Base-by-base conservation (phyloP, 2,113 vertebrate species). In the Myiagra hebetior region DNA sequence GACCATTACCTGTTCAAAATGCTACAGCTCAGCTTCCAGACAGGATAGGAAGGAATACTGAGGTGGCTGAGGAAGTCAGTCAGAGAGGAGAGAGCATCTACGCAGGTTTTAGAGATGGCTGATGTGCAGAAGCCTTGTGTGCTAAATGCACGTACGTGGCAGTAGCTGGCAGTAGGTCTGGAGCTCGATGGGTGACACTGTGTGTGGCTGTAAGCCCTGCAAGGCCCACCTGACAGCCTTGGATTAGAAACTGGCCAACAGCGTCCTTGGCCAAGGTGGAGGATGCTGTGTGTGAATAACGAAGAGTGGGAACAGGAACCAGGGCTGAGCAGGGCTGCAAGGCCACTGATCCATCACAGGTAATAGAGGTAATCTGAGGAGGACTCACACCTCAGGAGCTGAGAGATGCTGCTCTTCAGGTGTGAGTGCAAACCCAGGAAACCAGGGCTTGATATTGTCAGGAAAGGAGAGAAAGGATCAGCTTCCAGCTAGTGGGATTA, bases 71-170 rank as follows among this genome's bases (percentile, higher is more conserved):
- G 47, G 17, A 91, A 20, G 41, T 28, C 41, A 41, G 16, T 10
- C 24, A 50, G 42, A 82, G 26, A 79, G 13, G 2, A 72, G 65
- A 60, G 27, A 21, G 14, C 42, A 44, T 23, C 9, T 1, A 0
- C 42, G 35, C 7, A 57, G 15, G 6, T 67, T 52, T 52, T 35
- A 82, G 27, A 23, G 8, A 1, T 6, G 18, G 64, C 15, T 69
- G 41, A 59, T 1, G 5, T 42, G 49, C 27, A 88, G n/a, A 69
- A 65, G 13, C 20, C 14, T 46, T 39, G 33, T 22, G 41, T 49
- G 56, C n/a, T 44, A 28, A 33, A 28, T 1, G 6, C 60, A 28
- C 1, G 0, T 13, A 1, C 0, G 1, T 11, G 41, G 35, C 23
- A 50, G n/a, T 9, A 15, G 28, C 56, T 72, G 42, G 28, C 39